phyloP scores from a whole-genome alignment of 2,113 vertebrate genomes.

The Lophochroa leadbeateri region DNA sequence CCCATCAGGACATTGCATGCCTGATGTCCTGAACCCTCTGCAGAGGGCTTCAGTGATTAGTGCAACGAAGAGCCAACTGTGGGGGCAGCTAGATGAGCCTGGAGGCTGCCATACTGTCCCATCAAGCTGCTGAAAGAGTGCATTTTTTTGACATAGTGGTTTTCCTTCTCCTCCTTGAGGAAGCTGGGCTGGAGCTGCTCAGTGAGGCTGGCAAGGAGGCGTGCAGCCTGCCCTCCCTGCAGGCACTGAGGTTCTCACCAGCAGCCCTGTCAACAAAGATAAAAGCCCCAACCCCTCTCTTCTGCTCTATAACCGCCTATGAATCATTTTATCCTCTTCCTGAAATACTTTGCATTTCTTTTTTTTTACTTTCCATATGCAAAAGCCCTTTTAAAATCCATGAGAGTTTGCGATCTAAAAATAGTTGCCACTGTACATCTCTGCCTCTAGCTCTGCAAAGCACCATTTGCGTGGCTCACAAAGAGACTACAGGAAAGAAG shows the following conservation, averaged over 20 bases:
- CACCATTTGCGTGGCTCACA: slow-evolving; percentile 15
- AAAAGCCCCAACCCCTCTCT: not conserved
- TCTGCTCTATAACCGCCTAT: not conserved
- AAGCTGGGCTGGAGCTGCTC: not conserved
- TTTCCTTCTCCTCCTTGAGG: not conserved
- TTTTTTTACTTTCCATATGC: slow-evolving; percentile 53
- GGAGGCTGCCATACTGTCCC: not conserved
- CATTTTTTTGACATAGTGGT: fast-evolving
- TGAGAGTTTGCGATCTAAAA: slow-evolving; percentile 50
- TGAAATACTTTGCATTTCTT: slow-evolving; percentile 48
- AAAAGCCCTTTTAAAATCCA: slow-evolving; percentile 58
- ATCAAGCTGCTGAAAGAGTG: not conserved
- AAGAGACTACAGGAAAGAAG: not conserved
- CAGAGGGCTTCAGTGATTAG: not conserved
- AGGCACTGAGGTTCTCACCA: fast-evolving
- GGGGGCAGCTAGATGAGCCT: fast-evolving
- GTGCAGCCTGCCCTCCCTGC: fast-evolving
- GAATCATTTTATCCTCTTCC: slow-evolving; percentile 49
- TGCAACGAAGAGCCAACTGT: fast-evolving
- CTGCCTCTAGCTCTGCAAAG: slow-evolving; percentile 36
- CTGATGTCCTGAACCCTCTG: not conserved
- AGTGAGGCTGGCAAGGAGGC: not conserved
- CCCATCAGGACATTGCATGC: not conserved
- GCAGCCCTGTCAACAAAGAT: not conserved
- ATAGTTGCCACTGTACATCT: slow-evolving; percentile 1